Percentiles rank a stretch among this genome's conserved stretches.
phyloP scores from a whole-genome alignment of 2,113 vertebrate species.

The Vireo altiloquus region DNA sequence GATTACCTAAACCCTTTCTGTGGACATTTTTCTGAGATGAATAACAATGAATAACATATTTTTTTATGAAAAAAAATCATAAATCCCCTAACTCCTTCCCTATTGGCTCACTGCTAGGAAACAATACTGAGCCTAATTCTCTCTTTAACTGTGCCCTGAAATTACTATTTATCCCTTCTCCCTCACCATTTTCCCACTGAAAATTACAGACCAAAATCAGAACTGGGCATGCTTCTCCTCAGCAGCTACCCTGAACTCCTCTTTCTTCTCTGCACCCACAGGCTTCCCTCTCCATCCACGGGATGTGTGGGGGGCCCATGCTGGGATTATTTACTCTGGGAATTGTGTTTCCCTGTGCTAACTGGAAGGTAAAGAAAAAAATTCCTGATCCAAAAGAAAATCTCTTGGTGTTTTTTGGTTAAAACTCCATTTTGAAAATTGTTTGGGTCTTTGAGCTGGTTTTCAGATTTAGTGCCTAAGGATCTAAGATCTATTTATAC shows the following conservation, averaged over 20 bases:
- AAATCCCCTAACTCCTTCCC: not conserved
- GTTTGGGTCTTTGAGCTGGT: not conserved
- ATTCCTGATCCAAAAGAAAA: not conserved
- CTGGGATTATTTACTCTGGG: conserved; percentile 84
- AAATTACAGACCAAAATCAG: not conserved
- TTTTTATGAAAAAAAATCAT: not conserved
- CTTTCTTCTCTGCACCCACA: conserved; percentile 28
- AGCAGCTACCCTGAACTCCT: not conserved
- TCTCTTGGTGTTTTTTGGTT: not conserved
- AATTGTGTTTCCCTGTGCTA: conserved; percentile 83
- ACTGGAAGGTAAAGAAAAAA: conserved; percentile 78
- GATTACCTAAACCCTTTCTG: not conserved
- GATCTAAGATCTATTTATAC: not conserved
- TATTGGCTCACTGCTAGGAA: not conserved
- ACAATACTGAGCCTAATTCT: rapidly evolving
- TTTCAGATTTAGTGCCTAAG: not conserved
- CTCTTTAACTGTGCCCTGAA: not conserved
- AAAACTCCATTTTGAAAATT: not conserved
- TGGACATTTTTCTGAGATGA: not conserved
- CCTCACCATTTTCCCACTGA: not conserved
- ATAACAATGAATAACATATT: too few relatives aligned
- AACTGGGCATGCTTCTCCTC: rapidly evolving
- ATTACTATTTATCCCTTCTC: not conserved
- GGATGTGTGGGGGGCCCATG: conserved; percentile 88
- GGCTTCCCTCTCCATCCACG: conserved; percentile 86